Evolutionary conservation across 2,888 invertebrate species (phyloP), one percentile per base, ranked within the genome.

Genomic region (Crematogaster levior): DNA sequence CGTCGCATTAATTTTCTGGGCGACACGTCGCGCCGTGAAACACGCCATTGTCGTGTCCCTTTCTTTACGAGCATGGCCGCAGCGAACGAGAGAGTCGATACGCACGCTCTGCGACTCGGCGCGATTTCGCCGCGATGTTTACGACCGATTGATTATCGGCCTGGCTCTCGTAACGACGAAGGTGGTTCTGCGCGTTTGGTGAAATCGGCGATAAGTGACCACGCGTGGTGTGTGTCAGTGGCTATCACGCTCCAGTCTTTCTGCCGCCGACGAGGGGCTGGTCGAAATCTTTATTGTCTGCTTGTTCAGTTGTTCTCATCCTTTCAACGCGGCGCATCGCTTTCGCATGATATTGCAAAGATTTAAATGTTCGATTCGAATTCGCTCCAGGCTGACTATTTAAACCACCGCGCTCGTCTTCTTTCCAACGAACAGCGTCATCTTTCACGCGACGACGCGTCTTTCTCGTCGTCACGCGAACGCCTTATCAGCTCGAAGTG

Each of bases 91-190:
- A 46, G 60, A 60, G 37, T 10, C 21, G 74, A 63, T 58, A 74
- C 30, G n/a, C 5, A 30, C 18, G 37, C n/a, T n/a, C n/a, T 3
- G 15, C 27, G 40, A 37, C 40, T 56, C 53, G 27, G 15, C 27
- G 63, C 43, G 66, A 77, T 77, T 77, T 77, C 56, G 68, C 77
- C 24, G 66, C 66, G 68, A 68, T 79, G 24, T 68, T 79, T 79
- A 79, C 56, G 77, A 68, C 30, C 77, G 56, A 68, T 79, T 68
- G 56, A 79, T 79, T 79, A 61, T 68, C 53, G 63, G 37, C 15
- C 37, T n/a, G 43, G 5, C 70, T 72, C 37, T 30, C 21, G 68
- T 66, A 63, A 63, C 43, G 68, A 34, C 30, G 53, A 21, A 10
- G 53, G 18, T 18, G 10, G 21, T 77, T 43, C 15, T 43, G 53